Conservation (phyloP, 1,140 invertebrate species). For the Dendrolimus punctatus region DNA sequence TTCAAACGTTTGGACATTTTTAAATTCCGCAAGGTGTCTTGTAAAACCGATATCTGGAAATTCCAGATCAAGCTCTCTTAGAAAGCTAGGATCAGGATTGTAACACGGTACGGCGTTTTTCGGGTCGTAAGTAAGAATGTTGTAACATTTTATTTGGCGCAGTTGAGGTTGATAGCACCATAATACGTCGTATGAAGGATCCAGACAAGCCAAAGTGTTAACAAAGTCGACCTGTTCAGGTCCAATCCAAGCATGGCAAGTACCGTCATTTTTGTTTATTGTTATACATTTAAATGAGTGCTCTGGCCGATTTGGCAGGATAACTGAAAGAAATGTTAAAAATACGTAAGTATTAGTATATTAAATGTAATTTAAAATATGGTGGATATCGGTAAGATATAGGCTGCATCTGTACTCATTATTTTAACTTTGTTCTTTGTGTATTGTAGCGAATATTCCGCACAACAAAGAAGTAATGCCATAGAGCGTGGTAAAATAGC, state of each 20-base stretch:
- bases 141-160: slow-evolving; percentile 85
- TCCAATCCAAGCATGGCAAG: slow-evolving; percentile 85
- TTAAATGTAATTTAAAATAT: slow-evolving; percentile 4
- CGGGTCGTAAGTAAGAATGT: slow-evolving; percentile 78
- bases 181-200: slow-evolving; percentile 90
- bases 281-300: slow-evolving; percentile 86
- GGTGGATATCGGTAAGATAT: not conserved
- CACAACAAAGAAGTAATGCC: no score
- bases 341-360: not conserved
- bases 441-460: no score
- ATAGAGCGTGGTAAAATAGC: no score
- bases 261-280: slow-evolving; percentile 88
- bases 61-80: slow-evolving; percentile 36
- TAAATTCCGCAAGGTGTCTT: slow-evolving; percentile 56
- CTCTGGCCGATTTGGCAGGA: slow-evolving; percentile 79
- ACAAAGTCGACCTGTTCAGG: slow-evolving; percentile 85
- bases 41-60: slow-evolving; percentile 55
- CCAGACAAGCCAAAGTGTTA: slow-evolving; percentile 84
- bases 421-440: no score
- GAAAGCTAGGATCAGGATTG: slow-evolving; percentile 39
- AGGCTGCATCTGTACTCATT: no score
- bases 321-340: slow-evolving; percentile 70
- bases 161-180: slow-evolving; percentile 86
- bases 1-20: slow-evolving; percentile 48
- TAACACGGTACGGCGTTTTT: slow-evolving; percentile 50